These are phyloP conservation scores for Phodopus roborovskii DNA, from an alignment of 2,113 vertebrate genomes.

Conservation along the genomic window DNA sequence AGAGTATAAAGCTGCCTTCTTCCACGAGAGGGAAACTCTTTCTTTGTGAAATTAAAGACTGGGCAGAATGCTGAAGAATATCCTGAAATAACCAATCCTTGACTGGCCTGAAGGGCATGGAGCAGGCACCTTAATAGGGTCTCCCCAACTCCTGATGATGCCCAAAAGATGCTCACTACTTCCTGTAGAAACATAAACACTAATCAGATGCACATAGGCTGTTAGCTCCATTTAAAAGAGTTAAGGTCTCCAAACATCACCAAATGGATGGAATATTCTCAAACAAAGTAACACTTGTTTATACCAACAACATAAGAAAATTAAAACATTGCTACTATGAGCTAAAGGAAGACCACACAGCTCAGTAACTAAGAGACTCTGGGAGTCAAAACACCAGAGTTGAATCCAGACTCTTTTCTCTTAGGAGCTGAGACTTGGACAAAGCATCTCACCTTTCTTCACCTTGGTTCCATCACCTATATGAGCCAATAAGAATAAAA, in stretches of 20 bases:
- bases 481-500: neutral
- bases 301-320: neutral
- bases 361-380: neutral
- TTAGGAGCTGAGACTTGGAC: neutral
- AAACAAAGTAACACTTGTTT: conserved; percentile 5
- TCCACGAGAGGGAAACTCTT: neutral
- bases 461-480: neutral
- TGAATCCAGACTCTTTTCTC: neutral
- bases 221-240: conserved; percentile 1
- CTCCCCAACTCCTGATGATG: neutral
- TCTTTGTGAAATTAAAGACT: conserved; percentile 33
- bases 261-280: neutral
- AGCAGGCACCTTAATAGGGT: neutral
- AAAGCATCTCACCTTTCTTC: neutral
- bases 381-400: neutral
- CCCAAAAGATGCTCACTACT: neutral
- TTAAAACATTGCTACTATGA: conserved; percentile 11
- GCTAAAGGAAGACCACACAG: neutral
- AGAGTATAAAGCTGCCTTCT: conserved; percentile 57
- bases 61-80: neutral
- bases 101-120: neutral
- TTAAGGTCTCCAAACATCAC: neutral
- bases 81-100: neutral
- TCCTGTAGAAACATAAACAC: conserved; percentile 19
- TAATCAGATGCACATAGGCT: neutral